These are phyloP conservation scores for Avahi laniger DNA, from an alignment of 2,797 vertebrate species.

Conservation along the genomic window DNA sequence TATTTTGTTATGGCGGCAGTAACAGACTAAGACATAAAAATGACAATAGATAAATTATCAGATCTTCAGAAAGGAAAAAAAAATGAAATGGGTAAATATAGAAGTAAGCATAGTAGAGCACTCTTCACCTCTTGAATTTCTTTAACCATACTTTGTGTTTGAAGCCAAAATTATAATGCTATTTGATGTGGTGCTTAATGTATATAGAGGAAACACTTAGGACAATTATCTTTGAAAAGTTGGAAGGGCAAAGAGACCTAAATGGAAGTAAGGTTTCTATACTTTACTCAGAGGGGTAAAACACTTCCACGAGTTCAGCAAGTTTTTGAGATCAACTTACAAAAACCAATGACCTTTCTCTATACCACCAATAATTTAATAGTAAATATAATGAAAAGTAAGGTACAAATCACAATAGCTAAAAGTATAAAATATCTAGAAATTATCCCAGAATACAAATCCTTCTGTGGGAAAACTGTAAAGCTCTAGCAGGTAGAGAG, in stretches of 20 bases:
- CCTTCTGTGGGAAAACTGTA: neutral
- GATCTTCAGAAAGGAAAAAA: neutral
- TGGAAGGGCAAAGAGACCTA: neutral
- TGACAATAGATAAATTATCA: neutral
- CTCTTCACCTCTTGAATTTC: neutral
- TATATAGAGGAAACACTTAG: neutral
- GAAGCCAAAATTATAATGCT: neutral
- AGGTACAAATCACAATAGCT: neutral
- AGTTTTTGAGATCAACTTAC: neutral
- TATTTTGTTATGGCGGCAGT: neutral
- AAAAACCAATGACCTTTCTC: neutral
- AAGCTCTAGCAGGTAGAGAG: neutral
- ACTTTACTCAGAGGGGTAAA: neutral
- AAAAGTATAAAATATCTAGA: conserved; percentile 1
- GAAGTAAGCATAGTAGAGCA: neutral
- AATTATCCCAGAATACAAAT: neutral
- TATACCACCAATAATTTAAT: neutral
- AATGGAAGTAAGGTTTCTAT: neutral
- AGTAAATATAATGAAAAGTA: neutral
- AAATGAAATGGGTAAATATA: neutral
- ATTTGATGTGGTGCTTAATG: neutral
- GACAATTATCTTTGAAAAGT: neutral
- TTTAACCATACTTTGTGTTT: neutral
- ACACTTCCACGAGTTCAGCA: neutral
- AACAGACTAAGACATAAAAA: neutral